Conservation (phyloP, 2,113 vertebrate genomes). For the Cryptoleucopteryx plumbea region DNA sequence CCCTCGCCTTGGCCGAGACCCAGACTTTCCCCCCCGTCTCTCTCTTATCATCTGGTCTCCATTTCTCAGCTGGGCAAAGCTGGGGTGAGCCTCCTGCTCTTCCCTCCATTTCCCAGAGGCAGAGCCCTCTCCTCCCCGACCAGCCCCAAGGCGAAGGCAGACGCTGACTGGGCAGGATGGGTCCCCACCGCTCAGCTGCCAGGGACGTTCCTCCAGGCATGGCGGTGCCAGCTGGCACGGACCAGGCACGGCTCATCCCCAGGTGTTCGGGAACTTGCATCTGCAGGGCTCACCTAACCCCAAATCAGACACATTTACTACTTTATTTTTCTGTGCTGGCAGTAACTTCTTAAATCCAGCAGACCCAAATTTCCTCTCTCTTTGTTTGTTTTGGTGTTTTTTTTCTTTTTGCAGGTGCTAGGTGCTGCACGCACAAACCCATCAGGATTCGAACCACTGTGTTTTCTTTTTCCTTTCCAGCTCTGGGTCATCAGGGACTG, state of each 20-base stretch:
- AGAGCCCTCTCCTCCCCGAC: background rate
- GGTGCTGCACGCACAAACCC: background rate
- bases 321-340: background rate
- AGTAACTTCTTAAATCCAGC: background rate
- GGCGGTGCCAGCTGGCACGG: background rate
- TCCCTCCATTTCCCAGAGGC: background rate
- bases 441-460: background rate
- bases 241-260: fast-evolving
- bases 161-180: background rate
- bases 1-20: background rate
- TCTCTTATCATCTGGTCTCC: background rate
- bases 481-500: background rate
- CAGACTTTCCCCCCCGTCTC: background rate
- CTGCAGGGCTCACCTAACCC: background rate
- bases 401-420: background rate
- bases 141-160: background rate
- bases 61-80: background rate
- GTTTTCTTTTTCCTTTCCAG: background rate
- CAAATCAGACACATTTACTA: background rate
- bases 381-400: background rate
- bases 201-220: background rate
- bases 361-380: background rate
- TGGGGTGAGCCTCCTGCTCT: background rate
- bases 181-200: background rate
- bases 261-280: background rate